These are phyloP conservation scores for Mastigias papua DNA, from an alignment of 30 jellyfish, hydroid and myxozoan species.

Conservation along the genomic window DNA sequence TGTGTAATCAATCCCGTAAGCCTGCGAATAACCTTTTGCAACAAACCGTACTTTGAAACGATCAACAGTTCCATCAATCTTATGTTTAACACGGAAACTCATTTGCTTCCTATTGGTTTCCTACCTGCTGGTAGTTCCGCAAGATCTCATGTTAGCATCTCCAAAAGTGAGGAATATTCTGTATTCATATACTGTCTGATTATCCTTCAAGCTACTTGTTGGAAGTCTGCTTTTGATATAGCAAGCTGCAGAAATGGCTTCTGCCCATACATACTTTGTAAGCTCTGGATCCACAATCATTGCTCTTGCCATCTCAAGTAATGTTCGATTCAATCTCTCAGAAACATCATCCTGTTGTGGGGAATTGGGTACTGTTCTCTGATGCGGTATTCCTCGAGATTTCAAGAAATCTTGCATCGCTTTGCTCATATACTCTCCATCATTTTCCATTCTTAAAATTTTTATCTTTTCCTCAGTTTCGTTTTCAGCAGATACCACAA, in stretches of 20 bases:
- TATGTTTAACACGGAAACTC: constrained; percentile 49
- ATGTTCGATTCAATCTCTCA: not conserved
- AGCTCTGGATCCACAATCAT: not conserved
- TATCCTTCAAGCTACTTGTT: not conserved
- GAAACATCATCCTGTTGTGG: constrained; percentile 1
- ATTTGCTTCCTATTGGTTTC: constrained; percentile 36
- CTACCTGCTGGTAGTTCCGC: constrained; percentile 41
- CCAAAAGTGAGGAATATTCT: constrained; percentile 25
- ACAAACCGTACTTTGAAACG: constrained; percentile 66
- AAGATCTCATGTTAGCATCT: constrained; percentile 50
- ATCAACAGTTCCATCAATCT: constrained; percentile 51
- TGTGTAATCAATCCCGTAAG: no score
- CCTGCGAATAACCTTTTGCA: constrained; percentile 71
- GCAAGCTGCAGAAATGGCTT: not conserved
- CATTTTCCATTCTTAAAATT: not conserved
- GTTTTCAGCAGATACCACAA: not conserved
- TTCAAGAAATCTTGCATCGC: not conserved
- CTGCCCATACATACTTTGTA: not conserved
- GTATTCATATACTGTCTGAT: not conserved
- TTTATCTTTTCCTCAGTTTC: not conserved
- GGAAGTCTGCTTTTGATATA: not conserved
- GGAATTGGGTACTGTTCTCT: not conserved
- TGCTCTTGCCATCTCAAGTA: constrained; percentile 6
- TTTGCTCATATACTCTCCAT: not conserved
- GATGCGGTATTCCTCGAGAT: not conserved